Evolutionary conservation across 2,888 invertebrate species (phyloP), one percentile per base, ranked within the genome.

Genomic region (Maniola hyperantus): DNA sequence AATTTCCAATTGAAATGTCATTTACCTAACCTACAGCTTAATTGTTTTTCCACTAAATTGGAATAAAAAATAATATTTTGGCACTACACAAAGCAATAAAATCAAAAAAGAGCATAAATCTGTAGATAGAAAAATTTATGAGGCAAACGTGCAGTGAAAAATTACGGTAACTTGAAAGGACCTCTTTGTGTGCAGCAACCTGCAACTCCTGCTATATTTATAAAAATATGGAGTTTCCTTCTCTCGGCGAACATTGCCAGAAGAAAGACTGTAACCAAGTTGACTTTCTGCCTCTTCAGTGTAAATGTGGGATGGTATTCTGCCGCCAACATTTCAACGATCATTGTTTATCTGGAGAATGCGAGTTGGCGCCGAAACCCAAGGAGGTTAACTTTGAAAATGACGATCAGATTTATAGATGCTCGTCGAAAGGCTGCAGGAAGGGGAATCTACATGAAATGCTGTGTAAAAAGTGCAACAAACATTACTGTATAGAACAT

Each of bases 271-370:
- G 96, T 79, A 94, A 95, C 73, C 95, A 94, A 77, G 90, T 94
- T 36, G 96, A 96, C 83, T 96, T 96, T 82, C 87, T 97, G 55
- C 96, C 96, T 0, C 85, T 95, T 6, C 88, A 91, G 64, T 97
- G 96, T 77, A 87, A 92, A 75, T 96, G 96, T 79, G 88, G 89
- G 0, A 86, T 89, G 67, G 84, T 93, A 18, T 96, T 94, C 80
- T 97, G 96, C 79, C 93, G 95, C 59, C 93, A 94, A 46, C 96
- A 97, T 85, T 95, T 94, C 77, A 89, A 91, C 46, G 80, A 87
- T 0, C 93, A 93, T 70, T 89, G 92, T 36, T 92, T 94, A 65
- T 84, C 89, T 4, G 96, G 95, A 67, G 77, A 81, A 20, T 92
- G 92, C 62, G 83, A 84, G 58, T 73, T 89, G 72, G 87, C 89